Evolutionary conservation across 2,888 invertebrate genomes (phyloP).

Genomic region (Lamellibrachia satsuma): DNA sequence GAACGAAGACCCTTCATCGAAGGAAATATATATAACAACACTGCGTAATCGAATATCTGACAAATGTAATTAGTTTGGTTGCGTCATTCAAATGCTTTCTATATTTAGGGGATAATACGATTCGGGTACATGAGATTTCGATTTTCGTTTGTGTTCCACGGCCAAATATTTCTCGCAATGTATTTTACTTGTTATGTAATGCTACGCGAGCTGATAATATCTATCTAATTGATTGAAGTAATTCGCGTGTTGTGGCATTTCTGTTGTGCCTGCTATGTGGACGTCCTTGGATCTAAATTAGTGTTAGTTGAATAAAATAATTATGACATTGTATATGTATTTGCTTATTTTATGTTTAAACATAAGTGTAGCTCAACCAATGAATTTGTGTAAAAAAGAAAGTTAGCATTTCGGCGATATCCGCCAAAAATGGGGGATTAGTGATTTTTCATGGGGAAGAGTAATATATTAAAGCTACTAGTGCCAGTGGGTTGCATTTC

Average conservation of each 20-base stretch:
- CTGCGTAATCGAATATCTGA: neutral
- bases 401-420: no score
- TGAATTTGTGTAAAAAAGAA: no score
- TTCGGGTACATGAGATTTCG: slow-evolving; percentile 10
- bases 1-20: neutral
- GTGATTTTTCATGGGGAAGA: no score
- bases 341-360: no score
- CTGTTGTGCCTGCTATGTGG: neutral
- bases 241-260: neutral
- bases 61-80: neutral
- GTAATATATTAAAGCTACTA: no score
- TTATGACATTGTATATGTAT: no score
- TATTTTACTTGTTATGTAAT: neutral
- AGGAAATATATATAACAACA: neutral
- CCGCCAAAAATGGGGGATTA: no score
- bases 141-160: neutral
- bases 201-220: neutral
- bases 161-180: neutral
- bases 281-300: neutral
- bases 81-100: neutral
- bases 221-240: neutral
- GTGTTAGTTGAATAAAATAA: no score
- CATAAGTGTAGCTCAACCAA: no score
- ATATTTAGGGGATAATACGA: neutral
- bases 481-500: no score